These are phyloP conservation scores for Nesoenas mayeri DNA, from an alignment of 2,113 vertebrate species.

Conservation along the genomic window DNA sequence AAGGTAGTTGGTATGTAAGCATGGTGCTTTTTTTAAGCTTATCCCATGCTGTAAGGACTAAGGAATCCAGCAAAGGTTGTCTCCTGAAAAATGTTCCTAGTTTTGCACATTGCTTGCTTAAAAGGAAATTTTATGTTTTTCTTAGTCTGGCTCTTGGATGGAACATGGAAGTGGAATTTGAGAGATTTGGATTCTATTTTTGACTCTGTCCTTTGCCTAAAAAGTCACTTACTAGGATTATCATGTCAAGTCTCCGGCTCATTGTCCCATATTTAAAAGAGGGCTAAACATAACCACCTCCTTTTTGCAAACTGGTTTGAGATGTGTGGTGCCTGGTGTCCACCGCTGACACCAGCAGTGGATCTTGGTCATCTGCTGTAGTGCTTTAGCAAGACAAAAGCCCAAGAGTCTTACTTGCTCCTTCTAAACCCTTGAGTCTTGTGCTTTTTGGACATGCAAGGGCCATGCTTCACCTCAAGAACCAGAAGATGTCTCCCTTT, in stretches of 20 bases:
- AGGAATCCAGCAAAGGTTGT: slow-evolving; percentile 45
- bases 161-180: background rate
- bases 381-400: background rate
- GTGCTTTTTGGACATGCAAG: background rate
- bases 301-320: background rate
- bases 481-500: background rate
- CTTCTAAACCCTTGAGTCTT: background rate
- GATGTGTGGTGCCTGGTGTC: background rate
- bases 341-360: background rate
- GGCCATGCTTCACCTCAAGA: background rate
- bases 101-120: slow-evolving; percentile 25
- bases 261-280: background rate
- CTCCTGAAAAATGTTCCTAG: background rate
- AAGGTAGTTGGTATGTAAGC: slow-evolving; percentile 8
- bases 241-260: background rate
- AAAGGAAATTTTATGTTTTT: slow-evolving; percentile 36
- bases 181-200: slow-evolving; percentile 33
- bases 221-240: background rate
- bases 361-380: background rate
- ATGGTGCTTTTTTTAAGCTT: background rate
- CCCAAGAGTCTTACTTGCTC: background rate
- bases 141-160: background rate
- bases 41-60: slow-evolving; percentile 29
- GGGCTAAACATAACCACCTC: background rate
- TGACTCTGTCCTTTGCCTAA: slow-evolving; percentile 16